A percentile compares a stretch with the other conserved stretches of the same genome.
Evolutionary conservation across 2,797 vertebrate genomes (phyloP).

Genomic region (Alfaro cultratus): DNA sequence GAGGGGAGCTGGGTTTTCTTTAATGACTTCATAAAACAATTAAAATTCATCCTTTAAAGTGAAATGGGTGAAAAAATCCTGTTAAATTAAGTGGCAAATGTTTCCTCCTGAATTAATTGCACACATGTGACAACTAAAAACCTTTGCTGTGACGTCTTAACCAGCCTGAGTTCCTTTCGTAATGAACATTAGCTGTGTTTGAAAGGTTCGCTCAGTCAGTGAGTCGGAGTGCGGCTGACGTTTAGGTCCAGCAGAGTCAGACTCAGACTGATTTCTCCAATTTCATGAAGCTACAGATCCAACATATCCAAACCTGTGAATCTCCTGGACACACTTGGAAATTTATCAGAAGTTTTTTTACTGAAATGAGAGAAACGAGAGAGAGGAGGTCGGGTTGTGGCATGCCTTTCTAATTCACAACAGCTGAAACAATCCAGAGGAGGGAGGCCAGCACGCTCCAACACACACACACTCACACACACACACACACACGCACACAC

Average conservation of each 20-base stretch:
- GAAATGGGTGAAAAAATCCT: not conserved
- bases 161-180: not conserved
- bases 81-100: not conserved
- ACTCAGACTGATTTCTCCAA: not conserved
- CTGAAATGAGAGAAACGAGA: slow-evolving; percentile 30
- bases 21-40: not conserved
- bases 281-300: not conserved
- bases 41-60: not conserved
- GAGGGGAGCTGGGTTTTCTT: not conserved
- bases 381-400: slow-evolving; percentile 53
- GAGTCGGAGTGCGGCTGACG: not conserved
- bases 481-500: slow-evolving; percentile 7
- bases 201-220: not conserved
- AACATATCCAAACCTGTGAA: not conserved
- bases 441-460: slow-evolving; percentile 44
- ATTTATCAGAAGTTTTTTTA: slow-evolving; percentile 10
- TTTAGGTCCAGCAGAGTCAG: not conserved
- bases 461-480: slow-evolving; percentile 1
- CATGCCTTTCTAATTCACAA: slow-evolving; percentile 80
- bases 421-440: slow-evolving; percentile 82
- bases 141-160: not conserved
- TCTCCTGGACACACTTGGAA: not conserved
- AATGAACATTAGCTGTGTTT: not conserved
- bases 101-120: not conserved
- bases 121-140: not conserved